A percentile compares a stretch with the other conserved stretches of the same genome.
phyloP scores from a whole-genome alignment of 1,140 invertebrate genomes.

The Monomorium pharaonis region DNA sequence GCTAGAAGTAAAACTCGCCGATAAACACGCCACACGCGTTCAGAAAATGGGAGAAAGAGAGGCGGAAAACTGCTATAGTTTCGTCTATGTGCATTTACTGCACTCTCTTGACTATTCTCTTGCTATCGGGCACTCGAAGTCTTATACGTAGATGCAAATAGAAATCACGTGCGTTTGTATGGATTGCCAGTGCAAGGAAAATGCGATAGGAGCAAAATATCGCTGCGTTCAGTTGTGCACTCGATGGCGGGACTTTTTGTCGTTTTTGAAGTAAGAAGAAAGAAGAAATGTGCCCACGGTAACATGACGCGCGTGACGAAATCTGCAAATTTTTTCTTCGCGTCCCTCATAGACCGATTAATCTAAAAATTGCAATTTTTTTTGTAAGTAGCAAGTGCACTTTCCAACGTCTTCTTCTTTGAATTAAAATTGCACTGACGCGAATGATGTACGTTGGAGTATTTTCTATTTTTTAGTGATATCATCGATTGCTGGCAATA shows the following conservation, averaged over 20 bases:
- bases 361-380: slow-evolving; percentile 24
- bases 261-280: not conserved
- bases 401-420: slow-evolving; percentile 40
- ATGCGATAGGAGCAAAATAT: slow-evolving; percentile 42
- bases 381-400: slow-evolving; percentile 56
- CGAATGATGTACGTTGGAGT: not conserved
- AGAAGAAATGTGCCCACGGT: not conserved
- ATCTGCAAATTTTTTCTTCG: slow-evolving; percentile 31
- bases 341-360: slow-evolving; percentile 27
- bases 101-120: slow-evolving; percentile 31
- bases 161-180: slow-evolving; percentile 11
- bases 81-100: slow-evolving; percentile 13
- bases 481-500: not conserved
- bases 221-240: not conserved
- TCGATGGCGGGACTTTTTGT: not conserved
- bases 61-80: not conserved
- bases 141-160: slow-evolving; percentile 55
- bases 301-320: not conserved
- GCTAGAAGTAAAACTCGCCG: slow-evolving; percentile 28
- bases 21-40: slow-evolving; percentile 6
- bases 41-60: not conserved
- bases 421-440: not conserved
- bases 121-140: slow-evolving; percentile 49
- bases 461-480: not conserved
- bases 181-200: slow-evolving; percentile 35